Evolutionary conservation across 2,113 vertebrate species (phyloP).

Genomic region (Sporophila hypoxantha): DNA sequence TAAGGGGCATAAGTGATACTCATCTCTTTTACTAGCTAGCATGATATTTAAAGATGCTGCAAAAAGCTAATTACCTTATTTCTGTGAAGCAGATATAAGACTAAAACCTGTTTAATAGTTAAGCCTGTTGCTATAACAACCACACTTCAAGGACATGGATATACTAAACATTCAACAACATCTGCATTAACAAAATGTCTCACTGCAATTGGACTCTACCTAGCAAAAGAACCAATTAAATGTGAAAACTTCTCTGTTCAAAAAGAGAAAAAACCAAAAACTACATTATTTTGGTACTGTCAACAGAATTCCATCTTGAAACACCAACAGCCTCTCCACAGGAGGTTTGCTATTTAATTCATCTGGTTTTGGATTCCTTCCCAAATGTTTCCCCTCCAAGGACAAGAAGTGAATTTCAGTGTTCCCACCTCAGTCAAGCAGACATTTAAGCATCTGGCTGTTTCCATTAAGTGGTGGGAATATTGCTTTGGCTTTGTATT

Average conservation of each 20-base stretch:
- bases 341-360: neutral
- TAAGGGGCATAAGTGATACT: neutral
- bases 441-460: neutral
- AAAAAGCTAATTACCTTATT: conserved; percentile 44
- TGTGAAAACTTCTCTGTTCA: neutral
- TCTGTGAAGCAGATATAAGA: neutral
- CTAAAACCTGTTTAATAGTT: conserved; percentile 41
- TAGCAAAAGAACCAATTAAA: neutral
- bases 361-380: neutral
- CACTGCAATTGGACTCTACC: neutral
- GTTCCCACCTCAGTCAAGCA: neutral
- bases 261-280: neutral
- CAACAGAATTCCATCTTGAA: neutral
- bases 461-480: neutral
- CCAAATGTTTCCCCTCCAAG: neutral
- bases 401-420: neutral
- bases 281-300: neutral
- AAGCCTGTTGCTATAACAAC: conserved; percentile 63
- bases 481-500: neutral
- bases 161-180: neutral
- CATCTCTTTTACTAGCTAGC: neutral
- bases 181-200: conserved; percentile 30
- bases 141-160: conserved; percentile 47
- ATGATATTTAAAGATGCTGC: conserved; percentile 13
- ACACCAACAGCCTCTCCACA: neutral